phyloP scores from a whole-genome alignment of 2,888 invertebrate species.

The Caenorhabditis sp. region DNA sequence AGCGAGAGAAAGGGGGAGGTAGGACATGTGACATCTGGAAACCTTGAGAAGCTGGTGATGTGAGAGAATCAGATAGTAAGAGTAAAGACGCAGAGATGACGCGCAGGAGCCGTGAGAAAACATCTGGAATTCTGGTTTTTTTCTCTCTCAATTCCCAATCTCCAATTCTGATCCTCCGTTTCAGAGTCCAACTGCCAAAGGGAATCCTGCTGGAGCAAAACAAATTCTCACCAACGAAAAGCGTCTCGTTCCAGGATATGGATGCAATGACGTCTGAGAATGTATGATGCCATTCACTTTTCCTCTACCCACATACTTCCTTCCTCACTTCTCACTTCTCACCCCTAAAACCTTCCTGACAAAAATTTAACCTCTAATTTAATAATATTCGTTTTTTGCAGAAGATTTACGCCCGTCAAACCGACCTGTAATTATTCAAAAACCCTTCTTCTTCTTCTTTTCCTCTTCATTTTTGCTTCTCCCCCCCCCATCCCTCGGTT shows the following conservation, averaged over 20 bases:
- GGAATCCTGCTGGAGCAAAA: conserved; percentile 58
- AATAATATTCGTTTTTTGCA: conserved; percentile 52
- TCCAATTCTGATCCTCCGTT: too few species aligned
- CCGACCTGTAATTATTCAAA: conserved; percentile 57
- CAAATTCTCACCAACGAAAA: conserved; percentile 58
- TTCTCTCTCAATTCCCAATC: too few species aligned
- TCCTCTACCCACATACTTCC: not conserved
- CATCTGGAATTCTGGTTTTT: too few species aligned
- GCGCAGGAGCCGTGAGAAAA: not conserved
- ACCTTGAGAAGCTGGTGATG: not conserved
- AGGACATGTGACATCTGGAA: not conserved
- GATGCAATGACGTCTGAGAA: conserved; percentile 55
- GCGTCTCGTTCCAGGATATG: conserved; percentile 62
- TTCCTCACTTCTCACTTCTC: not conserved
- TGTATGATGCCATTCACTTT: conserved; percentile 34
- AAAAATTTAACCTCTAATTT: conserved; percentile 25
- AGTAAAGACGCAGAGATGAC: not conserved
- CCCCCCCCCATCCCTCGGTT: too few species aligned
- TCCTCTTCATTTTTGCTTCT: conserved; percentile 15
- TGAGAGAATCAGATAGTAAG: conserved; percentile 4
- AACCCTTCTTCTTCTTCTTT: conserved; percentile 4
- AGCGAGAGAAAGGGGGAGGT: not conserved
- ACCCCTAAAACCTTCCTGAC: not conserved
- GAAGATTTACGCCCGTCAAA: conserved; percentile 57
- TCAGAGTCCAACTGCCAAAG: conserved; percentile 62